phyloP scores from a whole-genome alignment of 2,888 invertebrate genomes.

The Platerodrilus igneus region DNA sequence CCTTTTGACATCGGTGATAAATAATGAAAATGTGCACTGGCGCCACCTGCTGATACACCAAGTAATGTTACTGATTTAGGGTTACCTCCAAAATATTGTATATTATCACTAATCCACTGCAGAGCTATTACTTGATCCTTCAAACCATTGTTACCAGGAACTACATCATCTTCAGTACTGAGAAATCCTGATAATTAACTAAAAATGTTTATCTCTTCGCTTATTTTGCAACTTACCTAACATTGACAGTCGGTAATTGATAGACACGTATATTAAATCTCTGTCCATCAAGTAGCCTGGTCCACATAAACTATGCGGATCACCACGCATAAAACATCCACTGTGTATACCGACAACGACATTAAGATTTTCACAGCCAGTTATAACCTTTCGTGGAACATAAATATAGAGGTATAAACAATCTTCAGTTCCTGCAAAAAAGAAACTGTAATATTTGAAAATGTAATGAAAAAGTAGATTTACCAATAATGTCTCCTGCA shows the following conservation, averaged over 20 bases:
- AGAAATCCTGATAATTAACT: constrained; percentile 36
- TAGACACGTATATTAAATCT: constrained; percentile 40
- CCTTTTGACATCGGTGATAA: constrained; percentile 40
- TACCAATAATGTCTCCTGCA: constrained; percentile 13
- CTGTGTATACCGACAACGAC: constrained; percentile 50
- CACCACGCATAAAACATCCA: constrained; percentile 48
- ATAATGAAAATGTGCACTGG: constrained; percentile 43
- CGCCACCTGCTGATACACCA: constrained; percentile 43
- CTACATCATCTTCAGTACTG: constrained; percentile 41
- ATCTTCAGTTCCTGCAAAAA: constrained; percentile 59
- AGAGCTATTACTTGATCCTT: constrained; percentile 43
- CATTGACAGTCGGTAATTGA: constrained; percentile 41
- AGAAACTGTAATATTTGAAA: no score
- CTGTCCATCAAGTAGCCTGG: constrained; percentile 45
- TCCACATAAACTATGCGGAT: constrained; percentile 45
- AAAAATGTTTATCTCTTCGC: no score
- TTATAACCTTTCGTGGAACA: constrained; percentile 51
- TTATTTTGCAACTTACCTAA: no score
- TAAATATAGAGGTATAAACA: constrained; percentile 62
- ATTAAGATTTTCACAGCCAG: constrained; percentile 42
- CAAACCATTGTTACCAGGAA: constrained; percentile 43
- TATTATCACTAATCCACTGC: constrained; percentile 42
- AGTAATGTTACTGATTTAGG: constrained; percentile 41
- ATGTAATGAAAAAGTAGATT: no score
- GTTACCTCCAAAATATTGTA: constrained; percentile 43